Conservation (phyloP, 1,140 invertebrate genomes). For the Himalopsyche phryganea region DNA sequence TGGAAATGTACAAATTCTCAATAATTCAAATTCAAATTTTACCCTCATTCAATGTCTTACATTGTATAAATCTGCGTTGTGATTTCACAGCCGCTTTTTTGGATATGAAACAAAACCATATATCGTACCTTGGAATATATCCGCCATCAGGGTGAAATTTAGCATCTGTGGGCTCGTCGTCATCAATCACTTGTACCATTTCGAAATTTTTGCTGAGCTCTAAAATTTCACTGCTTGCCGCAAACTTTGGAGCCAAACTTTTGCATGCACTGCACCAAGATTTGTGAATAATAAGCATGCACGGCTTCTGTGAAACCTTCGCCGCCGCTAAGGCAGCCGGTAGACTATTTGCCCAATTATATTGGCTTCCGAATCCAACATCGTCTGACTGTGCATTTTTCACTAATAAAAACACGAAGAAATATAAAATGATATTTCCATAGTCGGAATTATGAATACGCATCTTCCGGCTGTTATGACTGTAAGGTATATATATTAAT, state of each 20-base stretch:
- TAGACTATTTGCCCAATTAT: conserved; percentile 48
- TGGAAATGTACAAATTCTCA: too few species aligned
- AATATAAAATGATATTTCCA: too few species aligned
- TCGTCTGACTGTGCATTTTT: background rate
- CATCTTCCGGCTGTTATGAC: too few species aligned
- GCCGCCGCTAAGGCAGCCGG: conserved; percentile 49
- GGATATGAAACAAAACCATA: background rate
- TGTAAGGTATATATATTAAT: too few species aligned
- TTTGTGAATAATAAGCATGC: conserved; percentile 63
- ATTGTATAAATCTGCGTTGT: too few species aligned
- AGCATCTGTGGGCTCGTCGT: background rate
- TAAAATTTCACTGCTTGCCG: conserved; percentile 52
- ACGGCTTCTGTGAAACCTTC: conserved; percentile 50
- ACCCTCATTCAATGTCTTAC: too few species aligned
- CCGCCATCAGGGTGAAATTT: conserved; percentile 1
- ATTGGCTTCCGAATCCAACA: conserved; percentile 46
- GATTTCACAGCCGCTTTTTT: too few species aligned
- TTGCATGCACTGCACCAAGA: conserved; percentile 62
- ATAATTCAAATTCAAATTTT: too few species aligned
- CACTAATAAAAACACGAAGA: too few species aligned
- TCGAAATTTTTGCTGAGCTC: conserved; percentile 56
- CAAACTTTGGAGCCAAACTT: conserved; percentile 58
- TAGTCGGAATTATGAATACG: too few species aligned
- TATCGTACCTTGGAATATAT: conserved; percentile 7
- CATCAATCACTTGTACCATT: conserved; percentile 45